Percentiles rank a stretch among this genome's conserved stretches.
Evolutionary conservation across 2,888 invertebrate genomes (phyloP).

Genomic region (Pachydiplax longipennis): DNA sequence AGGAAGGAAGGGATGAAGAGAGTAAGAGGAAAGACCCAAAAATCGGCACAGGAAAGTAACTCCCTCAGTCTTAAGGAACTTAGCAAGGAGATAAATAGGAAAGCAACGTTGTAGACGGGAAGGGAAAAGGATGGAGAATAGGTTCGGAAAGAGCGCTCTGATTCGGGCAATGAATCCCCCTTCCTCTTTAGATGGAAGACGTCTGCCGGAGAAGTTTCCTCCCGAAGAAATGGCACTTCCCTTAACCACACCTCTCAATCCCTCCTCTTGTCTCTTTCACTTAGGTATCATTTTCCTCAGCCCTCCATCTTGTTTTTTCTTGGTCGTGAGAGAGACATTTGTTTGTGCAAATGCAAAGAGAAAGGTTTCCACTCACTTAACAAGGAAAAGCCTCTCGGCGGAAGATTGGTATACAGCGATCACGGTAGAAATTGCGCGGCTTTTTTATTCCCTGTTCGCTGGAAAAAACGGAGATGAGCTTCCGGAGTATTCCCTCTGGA

Average conservation of each 20-base stretch:
- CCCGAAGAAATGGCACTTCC: neutral
- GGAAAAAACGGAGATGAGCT: neutral
- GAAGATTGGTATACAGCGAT: neutral
- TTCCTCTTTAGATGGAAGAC: constrained; percentile 15
- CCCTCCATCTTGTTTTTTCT: neutral
- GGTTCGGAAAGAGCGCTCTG: neutral
- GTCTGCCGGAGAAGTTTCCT: constrained; percentile 6
- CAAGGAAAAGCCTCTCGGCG: neutral
- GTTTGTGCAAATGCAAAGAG: constrained; percentile 4
- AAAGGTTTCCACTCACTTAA: neutral
- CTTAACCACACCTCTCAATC: neutral
- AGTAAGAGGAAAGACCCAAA: neutral
- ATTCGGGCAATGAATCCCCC: constrained; percentile 19
- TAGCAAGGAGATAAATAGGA: constrained; percentile 13
- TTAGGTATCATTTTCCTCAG: neutral
- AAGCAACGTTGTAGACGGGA: neutral
- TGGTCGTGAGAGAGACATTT: constrained; percentile 1
- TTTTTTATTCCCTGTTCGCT: neutral
- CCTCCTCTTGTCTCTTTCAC: neutral
- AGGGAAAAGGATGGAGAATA: neutral
- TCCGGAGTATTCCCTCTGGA: neutral
- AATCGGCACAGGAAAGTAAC: neutral
- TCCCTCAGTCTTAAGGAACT: neutral
- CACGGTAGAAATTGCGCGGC: neutral
- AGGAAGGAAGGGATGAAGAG: neutral